These are phyloP conservation scores for Aix galericulata DNA, from an alignment of 2,113 vertebrate genomes.

Conservation along the genomic window DNA sequence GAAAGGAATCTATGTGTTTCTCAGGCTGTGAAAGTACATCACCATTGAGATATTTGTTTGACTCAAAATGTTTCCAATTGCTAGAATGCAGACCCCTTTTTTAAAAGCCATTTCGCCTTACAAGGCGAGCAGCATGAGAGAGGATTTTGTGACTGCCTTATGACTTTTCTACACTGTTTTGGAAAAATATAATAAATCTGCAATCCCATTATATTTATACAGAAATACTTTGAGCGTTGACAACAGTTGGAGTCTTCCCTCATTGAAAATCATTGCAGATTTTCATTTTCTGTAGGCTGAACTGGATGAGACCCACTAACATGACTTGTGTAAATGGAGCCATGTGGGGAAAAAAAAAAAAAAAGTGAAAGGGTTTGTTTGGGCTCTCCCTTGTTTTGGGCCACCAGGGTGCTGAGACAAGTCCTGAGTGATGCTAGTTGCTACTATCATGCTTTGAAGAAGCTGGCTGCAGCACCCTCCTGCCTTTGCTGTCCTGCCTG, in stretches of 20 bases:
- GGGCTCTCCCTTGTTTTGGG: neutral
- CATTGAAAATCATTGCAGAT: neutral
- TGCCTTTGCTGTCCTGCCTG: neutral
- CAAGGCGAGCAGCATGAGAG: neutral
- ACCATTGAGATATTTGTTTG: neutral
- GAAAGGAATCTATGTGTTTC: neutral
- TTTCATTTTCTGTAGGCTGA: neutral
- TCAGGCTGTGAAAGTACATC: rapidly evolving
- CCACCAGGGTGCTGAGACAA: rapidly evolving
- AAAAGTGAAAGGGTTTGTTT: neutral
- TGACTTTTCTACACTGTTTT: neutral
- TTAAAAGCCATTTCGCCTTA: neutral
- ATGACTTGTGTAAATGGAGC: neutral
- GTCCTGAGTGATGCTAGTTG: neutral
- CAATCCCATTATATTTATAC: neutral
- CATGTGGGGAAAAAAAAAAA: neutral
- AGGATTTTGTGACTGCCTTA: neutral
- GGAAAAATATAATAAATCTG: neutral
- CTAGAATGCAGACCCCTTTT: neutral
- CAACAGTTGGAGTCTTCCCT: neutral
- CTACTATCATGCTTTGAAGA: neutral
- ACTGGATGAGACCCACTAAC: neutral
- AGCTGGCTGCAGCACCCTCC: neutral
- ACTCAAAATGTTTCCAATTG: neutral
- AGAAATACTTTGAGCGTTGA: neutral